Percentiles rank a stretch among this genome's conserved stretches.
phyloP scores from a whole-genome alignment of 2,797 vertebrate genomes.

The Poecilia gillii region DNA sequence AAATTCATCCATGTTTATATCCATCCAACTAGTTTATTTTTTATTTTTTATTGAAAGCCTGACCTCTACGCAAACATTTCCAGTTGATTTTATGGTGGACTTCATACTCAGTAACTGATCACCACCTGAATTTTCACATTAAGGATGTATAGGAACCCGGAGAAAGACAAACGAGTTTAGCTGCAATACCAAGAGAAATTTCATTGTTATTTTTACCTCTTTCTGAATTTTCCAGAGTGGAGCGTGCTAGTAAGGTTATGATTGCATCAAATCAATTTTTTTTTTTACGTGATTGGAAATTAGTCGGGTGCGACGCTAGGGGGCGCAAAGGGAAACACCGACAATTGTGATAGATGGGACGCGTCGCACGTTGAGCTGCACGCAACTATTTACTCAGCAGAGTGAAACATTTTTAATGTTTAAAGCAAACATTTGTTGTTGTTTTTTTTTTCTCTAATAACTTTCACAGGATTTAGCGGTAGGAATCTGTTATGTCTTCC shows the following conservation, averaged over 20 bases:
- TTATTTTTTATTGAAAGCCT: conserved; percentile 18
- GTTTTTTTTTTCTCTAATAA: not conserved
- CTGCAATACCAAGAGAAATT: not conserved
- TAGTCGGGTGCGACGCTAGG: conserved; percentile 58
- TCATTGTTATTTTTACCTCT: not conserved
- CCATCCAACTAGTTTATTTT: not conserved
- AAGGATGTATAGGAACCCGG: not conserved
- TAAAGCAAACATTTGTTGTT: not conserved
- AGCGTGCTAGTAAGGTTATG: not conserved
- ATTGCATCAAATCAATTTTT: not conserved
- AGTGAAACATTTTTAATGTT: not conserved
- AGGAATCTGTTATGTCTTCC: not conserved
- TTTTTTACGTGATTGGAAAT: conserved; percentile 16
- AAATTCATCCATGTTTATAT: not conserved
- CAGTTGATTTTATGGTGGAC: not conserved
- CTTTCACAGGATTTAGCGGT: not conserved
- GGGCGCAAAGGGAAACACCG: conserved; percentile 60
- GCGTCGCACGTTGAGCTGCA: conserved; percentile 52
- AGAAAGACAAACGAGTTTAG: not conserved
- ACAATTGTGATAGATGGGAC: conserved; percentile 48
- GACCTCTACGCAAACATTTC: not conserved
- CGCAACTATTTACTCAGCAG: conserved; percentile 26
- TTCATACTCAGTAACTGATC: no score
- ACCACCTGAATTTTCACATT: not conserved
- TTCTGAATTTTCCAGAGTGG: not conserved